Base-by-base conservation (phyloP, 2,888 invertebrate genomes). In the Dyspetes luteomarginatus region DNA sequence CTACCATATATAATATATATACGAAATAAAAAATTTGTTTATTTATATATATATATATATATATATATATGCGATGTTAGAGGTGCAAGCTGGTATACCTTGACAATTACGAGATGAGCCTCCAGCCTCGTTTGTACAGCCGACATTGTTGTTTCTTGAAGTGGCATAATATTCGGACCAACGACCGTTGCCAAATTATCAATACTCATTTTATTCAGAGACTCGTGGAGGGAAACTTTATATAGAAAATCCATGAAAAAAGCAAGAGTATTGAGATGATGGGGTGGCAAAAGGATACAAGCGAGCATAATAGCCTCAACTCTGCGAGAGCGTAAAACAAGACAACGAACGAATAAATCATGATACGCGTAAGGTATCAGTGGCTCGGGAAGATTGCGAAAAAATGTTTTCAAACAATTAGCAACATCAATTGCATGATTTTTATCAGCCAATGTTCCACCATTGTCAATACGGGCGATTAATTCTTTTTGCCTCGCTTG, bases 371-470 rank as follows among this genome's bases (percentile, higher is more conserved):
- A 93, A 0, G 95, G 97, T 92, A 98, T 95, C 19, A 98, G 92
- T 0, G 98, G 97, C 86, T 97, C 97, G 0, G 97, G 97, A 68
- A 98, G 92, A 90, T 96, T 95, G 77, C 98, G 93, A 81, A 98
- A 94, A 91, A 97, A 98, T 60, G 96, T 94, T 91, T 98, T 98
- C 24, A 98, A 93, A 30, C 97, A 95, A 90, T 96, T 96, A 0
- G 97, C 97, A 15, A 97, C 95, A 92, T 98, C 98, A 85, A 97
- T 95, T 0, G 96, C 96, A 88, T 96, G 95, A 89, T 96, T 95
- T 2, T 95, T 95, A 65, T 95, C 94, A 15, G 95, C 94, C 64
- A 97, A 93, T 68, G 93, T 93, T 65, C 95, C 95, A 4, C 97
- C 97, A 56, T 94, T 94, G 89, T 97, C 97, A 76, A 97, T 81